phyloP scores from a whole-genome alignment of 2,113 vertebrate species.

The Hylia prasina region DNA sequence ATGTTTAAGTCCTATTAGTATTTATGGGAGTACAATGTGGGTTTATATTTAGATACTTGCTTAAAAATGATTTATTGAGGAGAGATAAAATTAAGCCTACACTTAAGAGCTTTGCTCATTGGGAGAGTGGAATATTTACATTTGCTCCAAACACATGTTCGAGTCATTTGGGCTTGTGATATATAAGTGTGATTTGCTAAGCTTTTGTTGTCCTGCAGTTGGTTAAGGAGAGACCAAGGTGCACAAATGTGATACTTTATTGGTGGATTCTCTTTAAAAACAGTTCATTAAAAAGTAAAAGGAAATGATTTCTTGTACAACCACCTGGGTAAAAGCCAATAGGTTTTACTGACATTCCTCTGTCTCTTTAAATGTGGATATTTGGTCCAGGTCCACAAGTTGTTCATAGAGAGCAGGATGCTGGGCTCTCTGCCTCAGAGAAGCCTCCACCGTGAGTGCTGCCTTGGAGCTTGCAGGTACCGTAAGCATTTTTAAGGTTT shows the following conservation, averaged over 20 bases:
- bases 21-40: constrained; percentile 8
- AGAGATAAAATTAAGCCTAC: constrained; percentile 50
- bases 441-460: neutral
- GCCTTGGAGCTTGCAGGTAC: neutral
- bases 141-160: constrained; percentile 41
- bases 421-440: neutral
- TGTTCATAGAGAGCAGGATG: neutral
- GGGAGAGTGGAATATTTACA: constrained; percentile 31
- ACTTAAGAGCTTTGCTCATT: constrained; percentile 36
- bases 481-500: neutral
- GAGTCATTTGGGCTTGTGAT: neutral
- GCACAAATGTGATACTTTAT: neutral
- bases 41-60: constrained; percentile 28
- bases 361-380: neutral
- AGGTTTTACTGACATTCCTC: neutral
- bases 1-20: constrained; percentile 20
- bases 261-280: neutral
- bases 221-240: neutral
- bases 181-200: neutral
- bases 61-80: constrained; percentile 55
- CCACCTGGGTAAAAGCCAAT: neutral
- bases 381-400: neutral
- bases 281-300: neutral
- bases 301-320: neutral
- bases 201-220: neutral